phyloP scores from a whole-genome alignment of 2,797 vertebrate genomes.

The Pseudotriccus pelzelni region DNA sequence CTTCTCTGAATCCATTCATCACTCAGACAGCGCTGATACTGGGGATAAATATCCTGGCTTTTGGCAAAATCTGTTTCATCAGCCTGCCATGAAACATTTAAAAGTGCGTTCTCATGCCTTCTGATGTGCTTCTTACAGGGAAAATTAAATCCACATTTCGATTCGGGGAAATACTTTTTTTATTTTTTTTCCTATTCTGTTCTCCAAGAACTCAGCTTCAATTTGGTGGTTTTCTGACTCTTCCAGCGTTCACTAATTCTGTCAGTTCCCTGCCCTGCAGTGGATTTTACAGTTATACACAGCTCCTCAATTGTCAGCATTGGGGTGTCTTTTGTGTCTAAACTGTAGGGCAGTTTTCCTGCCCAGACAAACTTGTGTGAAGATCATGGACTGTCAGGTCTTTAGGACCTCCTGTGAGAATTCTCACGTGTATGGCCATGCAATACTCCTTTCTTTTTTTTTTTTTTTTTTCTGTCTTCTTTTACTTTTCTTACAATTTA shows the following conservation, averaged over 20 bases:
- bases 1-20: neutral
- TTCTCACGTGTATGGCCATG: neutral
- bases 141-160: neutral
- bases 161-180: neutral
- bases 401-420: neutral
- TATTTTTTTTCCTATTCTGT: neutral
- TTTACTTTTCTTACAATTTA: neutral
- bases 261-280: neutral
- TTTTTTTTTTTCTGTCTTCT: neutral
- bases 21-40: neutral
- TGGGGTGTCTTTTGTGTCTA: neutral
- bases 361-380: neutral
- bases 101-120: neutral
- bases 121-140: neutral
- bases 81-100: neutral
- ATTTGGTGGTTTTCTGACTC: neutral
- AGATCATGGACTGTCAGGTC: neutral
- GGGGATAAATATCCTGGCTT: neutral
- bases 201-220: neutral
- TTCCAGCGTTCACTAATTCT: neutral
- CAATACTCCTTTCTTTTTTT: neutral
- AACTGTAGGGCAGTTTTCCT: neutral
- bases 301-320: neutral
- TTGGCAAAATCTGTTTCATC: neutral
- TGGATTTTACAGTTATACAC: neutral